phyloP scores from a whole-genome alignment of 1,140 invertebrate species.

The Oncopeltus fasciatus region DNA sequence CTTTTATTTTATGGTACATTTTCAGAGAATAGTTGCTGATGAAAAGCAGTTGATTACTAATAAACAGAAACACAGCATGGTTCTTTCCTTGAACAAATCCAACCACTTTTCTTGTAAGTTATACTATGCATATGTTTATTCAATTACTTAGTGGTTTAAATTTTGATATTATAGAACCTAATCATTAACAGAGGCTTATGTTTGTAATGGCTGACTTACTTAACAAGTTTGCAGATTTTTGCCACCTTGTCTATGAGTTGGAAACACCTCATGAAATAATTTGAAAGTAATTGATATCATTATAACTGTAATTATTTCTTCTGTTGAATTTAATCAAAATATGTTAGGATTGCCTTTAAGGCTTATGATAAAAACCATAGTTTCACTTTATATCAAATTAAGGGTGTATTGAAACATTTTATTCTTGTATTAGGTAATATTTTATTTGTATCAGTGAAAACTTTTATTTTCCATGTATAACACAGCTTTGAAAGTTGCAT shows the following conservation, averaged over 20 bases:
- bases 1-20: background rate
- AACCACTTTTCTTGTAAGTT: constrained; percentile 1
- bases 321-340: no score
- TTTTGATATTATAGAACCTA: background rate
- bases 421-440: no score
- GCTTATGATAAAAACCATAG: no score
- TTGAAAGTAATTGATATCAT: no score
- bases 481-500: no score
- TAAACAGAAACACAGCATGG: constrained; percentile 7
- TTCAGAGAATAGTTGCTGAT: background rate
- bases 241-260: background rate
- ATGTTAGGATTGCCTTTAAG: no score
- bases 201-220: background rate
- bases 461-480: no score
- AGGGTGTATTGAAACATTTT: no score
- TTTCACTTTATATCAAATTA: no score
- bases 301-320: no score
- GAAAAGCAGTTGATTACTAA: background rate
- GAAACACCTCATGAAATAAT: no score
- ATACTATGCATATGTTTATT: background rate
- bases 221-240: background rate
- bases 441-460: no score
- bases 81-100: constrained; percentile 8
- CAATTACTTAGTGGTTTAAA: background rate
- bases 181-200: background rate